Conservation (phyloP, 2,797 vertebrate species). For the Anomalospiza imberbis region DNA sequence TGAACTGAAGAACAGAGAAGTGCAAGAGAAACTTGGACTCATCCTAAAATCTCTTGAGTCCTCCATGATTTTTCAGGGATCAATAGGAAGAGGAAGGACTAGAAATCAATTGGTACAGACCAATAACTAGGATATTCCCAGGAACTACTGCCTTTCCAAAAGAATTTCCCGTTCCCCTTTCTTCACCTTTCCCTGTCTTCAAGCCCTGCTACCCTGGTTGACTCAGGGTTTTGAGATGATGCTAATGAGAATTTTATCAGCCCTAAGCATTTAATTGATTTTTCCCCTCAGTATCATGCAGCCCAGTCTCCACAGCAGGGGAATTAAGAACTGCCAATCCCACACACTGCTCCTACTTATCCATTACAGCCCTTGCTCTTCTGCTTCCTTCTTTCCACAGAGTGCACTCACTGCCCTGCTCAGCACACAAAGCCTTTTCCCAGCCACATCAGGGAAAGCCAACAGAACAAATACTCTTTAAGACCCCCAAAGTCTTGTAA, state of each 20-base stretch:
- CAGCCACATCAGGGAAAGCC: neutral
- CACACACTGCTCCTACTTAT: neutral
- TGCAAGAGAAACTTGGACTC: neutral
- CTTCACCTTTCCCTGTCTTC: neutral
- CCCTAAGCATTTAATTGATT: constrained; percentile 2
- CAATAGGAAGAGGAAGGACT: neutral
- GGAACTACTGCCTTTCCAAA: neutral
- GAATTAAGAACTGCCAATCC: neutral
- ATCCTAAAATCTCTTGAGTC: neutral
- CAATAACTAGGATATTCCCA: neutral
- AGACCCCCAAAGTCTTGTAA: neutral
- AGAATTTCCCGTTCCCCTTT: neutral
- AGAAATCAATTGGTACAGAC: neutral
- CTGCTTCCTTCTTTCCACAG: neutral
- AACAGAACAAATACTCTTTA: neutral
- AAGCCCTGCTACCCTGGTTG: neutral
- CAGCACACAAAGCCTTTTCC: neutral
- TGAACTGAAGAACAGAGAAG: neutral
- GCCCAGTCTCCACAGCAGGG: neutral
- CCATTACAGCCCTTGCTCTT: neutral
- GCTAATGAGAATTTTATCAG: neutral
- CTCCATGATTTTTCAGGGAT: neutral
- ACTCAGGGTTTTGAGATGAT: neutral
- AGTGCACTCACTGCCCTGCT: constrained; percentile 3
- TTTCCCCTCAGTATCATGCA: neutral